Conservation (phyloP, 2,888 invertebrate genomes). For the Ephialtes manifestator region DNA sequence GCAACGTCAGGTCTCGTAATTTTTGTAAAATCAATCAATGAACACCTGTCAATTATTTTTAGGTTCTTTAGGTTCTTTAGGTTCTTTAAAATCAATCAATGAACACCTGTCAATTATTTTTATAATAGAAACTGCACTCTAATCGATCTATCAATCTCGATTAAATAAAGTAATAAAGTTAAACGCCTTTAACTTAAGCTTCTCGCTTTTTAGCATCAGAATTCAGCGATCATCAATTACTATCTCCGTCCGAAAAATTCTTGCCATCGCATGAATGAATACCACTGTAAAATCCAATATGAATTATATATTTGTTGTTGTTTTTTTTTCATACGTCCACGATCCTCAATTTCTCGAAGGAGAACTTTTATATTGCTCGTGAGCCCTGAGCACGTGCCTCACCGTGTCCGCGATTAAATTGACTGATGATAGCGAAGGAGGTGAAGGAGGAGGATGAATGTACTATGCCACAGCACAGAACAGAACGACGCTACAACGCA, state of each 20-base stretch:
- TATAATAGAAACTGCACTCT: no score
- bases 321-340: background rate
- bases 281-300: background rate
- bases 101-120: no score
- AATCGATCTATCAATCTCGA: no score
- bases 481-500: background rate
- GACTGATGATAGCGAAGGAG: conserved; percentile 35
- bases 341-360: background rate
- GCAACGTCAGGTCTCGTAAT: no score
- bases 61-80: no score
- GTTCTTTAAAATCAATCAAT: no score
- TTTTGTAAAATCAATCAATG: no score
- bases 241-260: background rate
- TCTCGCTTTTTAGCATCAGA: background rate
- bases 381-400: conserved; percentile 43
- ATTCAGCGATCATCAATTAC: background rate
- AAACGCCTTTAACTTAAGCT: no score
- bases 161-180: no score
- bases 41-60: no score
- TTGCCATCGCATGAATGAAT: background rate
- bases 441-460: conserved; percentile 14
- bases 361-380: background rate
- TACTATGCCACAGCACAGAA: background rate
- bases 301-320: background rate
- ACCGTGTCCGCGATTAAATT: conserved; percentile 52